A percentile compares a stretch with the other conserved stretches of the same genome.
These are phyloP conservation scores for Ylistrum balloti DNA, from an alignment of 1,140 invertebrate species.

Conservation along the genomic window DNA sequence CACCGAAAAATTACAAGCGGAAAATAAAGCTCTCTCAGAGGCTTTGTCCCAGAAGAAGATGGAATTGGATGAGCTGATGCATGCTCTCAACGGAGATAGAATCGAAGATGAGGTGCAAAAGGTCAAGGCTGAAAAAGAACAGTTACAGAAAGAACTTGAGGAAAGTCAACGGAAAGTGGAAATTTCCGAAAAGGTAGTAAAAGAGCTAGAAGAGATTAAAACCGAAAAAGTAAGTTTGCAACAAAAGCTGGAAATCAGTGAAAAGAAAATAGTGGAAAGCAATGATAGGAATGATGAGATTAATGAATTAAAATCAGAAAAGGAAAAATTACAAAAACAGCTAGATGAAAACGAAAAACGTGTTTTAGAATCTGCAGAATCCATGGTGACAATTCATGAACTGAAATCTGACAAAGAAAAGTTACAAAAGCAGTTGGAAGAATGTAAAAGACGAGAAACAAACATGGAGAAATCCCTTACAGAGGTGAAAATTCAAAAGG, in stretches of 20 bases:
- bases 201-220: conserved; percentile 42
- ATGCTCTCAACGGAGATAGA: conserved; percentile 67
- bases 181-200: conserved; percentile 43
- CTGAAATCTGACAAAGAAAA: conserved; percentile 59
- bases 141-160: conserved; percentile 57
- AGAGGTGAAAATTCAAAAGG: conserved; percentile 64
- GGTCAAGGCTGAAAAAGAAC: conserved; percentile 56
- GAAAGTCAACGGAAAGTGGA: conserved; percentile 54
- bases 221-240: background rate
- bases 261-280: conserved; percentile 48
- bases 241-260: conserved; percentile 6
- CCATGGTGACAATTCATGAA: conserved; percentile 44
- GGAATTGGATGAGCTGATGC: conserved; percentile 63
- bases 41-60: conserved; percentile 64
- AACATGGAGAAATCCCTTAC: conserved; percentile 45
- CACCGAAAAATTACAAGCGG: conserved; percentile 60
- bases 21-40: conserved; percentile 65
- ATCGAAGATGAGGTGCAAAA: conserved; percentile 68
- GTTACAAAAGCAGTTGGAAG: conserved; percentile 58
- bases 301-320: conserved; percentile 48
- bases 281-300: conserved; percentile 47
- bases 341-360: conserved; percentile 18
- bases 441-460: conserved; percentile 51
- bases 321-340: conserved; percentile 45
- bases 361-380: background rate